Conservation (phyloP, 2,113 vertebrate genomes). For the Pangasianodon hypophthalmus region DNA sequence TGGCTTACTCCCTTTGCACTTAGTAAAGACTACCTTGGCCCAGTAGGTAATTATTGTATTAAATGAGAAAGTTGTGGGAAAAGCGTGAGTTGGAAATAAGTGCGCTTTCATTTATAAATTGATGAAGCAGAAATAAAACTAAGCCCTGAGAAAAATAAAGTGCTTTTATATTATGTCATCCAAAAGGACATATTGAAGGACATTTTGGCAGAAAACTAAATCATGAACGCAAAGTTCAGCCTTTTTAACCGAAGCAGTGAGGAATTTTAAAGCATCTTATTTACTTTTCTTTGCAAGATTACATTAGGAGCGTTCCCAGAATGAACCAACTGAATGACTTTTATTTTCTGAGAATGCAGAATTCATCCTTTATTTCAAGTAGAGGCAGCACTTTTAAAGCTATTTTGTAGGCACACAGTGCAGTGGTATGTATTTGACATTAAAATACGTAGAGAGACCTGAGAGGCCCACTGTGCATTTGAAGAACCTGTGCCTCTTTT, state of each 20-base stretch:
- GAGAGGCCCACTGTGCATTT: slow-evolving; percentile 72
- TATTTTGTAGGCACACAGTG: slow-evolving; percentile 55
- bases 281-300: slow-evolving; percentile 12
- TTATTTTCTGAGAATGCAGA: slow-evolving; percentile 53
- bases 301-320: slow-evolving; percentile 34
- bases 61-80: slow-evolving; percentile 35
- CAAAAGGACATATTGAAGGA: slow-evolving; percentile 3
- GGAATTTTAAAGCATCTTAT: slow-evolving; percentile 6
- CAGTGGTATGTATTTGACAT: slow-evolving; percentile 69
- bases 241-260: not conserved
- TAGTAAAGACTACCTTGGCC: slow-evolving; percentile 41
- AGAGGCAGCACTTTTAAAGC: slow-evolving; percentile 60
- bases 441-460: slow-evolving; percentile 65
- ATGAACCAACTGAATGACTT: slow-evolving; percentile 23
- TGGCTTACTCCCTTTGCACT: slow-evolving; percentile 36
- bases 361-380: slow-evolving; percentile 63
- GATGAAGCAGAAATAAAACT: not conserved
- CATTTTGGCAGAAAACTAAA: slow-evolving; percentile 24
- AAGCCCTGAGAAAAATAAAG: not conserved
- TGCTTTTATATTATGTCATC: not conserved
- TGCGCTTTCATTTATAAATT: slow-evolving; percentile 3
- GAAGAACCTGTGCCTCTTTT: slow-evolving; percentile 68
- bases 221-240: not conserved
- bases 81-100: slow-evolving; percentile 29
- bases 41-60: slow-evolving; percentile 39